Conservation (phyloP, 2,888 invertebrate species). For the Cheilosia grossa region DNA sequence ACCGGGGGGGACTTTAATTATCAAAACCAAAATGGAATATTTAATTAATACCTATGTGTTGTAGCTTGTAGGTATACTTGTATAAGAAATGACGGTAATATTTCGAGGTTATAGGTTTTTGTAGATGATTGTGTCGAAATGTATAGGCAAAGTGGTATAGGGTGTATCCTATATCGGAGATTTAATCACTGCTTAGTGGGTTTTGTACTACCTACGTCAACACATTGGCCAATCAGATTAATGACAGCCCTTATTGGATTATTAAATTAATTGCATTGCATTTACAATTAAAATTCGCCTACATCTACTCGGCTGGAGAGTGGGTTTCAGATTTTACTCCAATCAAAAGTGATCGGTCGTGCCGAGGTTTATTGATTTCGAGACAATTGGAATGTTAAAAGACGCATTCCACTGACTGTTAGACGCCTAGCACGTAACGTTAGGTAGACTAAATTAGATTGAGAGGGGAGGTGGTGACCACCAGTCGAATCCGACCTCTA, state of each 20-base stretch:
- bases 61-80: not conserved
- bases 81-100: not conserved
- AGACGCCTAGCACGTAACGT: no score
- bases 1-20: conserved; percentile 64
- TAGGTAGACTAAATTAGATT: no score
- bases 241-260: conserved; percentile 8
- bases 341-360: no score
- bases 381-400: no score
- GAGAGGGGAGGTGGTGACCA: no score
- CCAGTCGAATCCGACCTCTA: no score
- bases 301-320: no score
- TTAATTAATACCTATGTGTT: conserved; percentile 63
- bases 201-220: not conserved
- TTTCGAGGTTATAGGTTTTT: conserved; percentile 45
- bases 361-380: no score
- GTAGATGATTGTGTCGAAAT: conserved; percentile 2
- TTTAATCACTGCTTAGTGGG: not conserved
- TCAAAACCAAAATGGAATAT: conserved; percentile 75
- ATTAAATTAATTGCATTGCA: conserved; percentile 52
- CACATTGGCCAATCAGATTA: conserved; percentile 42
- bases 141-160: not conserved
- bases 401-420: no score
- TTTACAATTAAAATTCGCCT: conserved; percentile 33
- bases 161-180: not conserved
- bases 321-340: no score